Evolutionary conservation across 1,140 invertebrate genomes (phyloP).

Genomic region (Halotydeus destructor): DNA sequence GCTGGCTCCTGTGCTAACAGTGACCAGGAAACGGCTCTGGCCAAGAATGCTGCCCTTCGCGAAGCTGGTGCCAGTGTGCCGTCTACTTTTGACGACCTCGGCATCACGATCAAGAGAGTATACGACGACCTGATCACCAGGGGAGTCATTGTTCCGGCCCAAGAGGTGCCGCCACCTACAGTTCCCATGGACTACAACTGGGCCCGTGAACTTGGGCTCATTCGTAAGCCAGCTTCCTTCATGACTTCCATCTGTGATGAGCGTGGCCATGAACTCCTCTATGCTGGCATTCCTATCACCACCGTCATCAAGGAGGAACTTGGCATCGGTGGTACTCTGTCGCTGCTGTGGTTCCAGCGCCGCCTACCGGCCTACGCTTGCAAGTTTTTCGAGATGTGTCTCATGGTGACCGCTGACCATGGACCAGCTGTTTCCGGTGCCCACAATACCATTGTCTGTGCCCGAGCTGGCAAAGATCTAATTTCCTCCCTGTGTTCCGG

Average conservation of each 20-base stretch:
- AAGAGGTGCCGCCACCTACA: slow-evolving; percentile 87
- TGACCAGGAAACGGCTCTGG: slow-evolving; percentile 72
- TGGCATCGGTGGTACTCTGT: slow-evolving; percentile 92
- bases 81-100: slow-evolving; percentile 75
- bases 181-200: slow-evolving; percentile 99
- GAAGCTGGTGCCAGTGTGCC: slow-evolving; percentile 73
- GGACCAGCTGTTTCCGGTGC: slow-evolving; percentile 96
- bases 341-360: slow-evolving; percentile 92
- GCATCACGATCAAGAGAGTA: slow-evolving; percentile 45
- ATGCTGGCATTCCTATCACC: slow-evolving; percentile 95
- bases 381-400: slow-evolving; percentile 97
- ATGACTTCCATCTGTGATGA: slow-evolving; percentile 99
- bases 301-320: slow-evolving; percentile 49
- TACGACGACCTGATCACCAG: slow-evolving; percentile 58
- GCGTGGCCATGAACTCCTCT: slow-evolving; percentile 86
- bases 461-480: slow-evolving; percentile 93
- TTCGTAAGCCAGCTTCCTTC: slow-evolving; percentile 95
- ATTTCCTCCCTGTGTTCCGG: slow-evolving; percentile 90
- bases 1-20: slow-evolving; percentile 94
- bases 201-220: slow-evolving; percentile 91
- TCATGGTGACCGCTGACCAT: slow-evolving; percentile 98
- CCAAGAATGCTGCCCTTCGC: slow-evolving; percentile 70
- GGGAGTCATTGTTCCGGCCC: slow-evolving; percentile 59
- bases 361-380: slow-evolving; percentile 78
- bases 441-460: slow-evolving; percentile 98